Percentiles rank a stretch among this genome's conserved stretches.
Evolutionary conservation across 2,113 vertebrate genomes (phyloP).

Genomic region (Probosciger aterrimus): DNA sequence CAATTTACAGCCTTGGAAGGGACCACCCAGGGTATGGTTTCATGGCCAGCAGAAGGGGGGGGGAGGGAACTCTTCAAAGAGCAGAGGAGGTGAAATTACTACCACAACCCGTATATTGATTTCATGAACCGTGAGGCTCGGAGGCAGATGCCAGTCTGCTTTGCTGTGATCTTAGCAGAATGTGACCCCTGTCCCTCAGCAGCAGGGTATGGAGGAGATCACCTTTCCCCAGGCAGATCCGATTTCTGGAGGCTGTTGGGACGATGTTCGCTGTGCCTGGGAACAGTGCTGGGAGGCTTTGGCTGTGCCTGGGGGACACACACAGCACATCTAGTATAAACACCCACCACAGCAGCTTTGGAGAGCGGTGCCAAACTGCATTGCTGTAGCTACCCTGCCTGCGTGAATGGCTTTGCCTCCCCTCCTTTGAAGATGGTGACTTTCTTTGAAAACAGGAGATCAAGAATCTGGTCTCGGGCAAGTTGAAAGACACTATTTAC

Average conservation of each 20-base stretch:
- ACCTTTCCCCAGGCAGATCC: neutral
- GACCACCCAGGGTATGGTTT: conserved; percentile 47
- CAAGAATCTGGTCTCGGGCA: neutral
- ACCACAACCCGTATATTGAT: neutral
- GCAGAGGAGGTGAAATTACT: neutral
- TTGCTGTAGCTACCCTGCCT: neutral
- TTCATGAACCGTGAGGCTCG: neutral
- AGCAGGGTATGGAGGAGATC: neutral
- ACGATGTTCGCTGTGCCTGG: neutral
- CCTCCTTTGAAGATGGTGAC: neutral
- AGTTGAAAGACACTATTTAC: conserved; percentile 22
- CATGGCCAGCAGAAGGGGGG: neutral
- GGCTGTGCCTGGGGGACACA: neutral
- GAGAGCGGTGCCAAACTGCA: neutral
- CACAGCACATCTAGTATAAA: neutral
- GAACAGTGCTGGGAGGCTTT: neutral
- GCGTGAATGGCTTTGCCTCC: neutral
- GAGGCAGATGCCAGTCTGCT: neutral
- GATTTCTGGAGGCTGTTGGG: neutral
- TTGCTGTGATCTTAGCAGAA: conserved; percentile 31
- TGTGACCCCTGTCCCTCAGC: conserved; percentile 4
- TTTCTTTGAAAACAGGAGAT: neutral
- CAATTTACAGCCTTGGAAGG: conserved; percentile 17
- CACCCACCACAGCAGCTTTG: neutral
- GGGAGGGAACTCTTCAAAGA: neutral